Evolutionary conservation across 1,140 invertebrate species (phyloP).

Genomic region (Eurytemora carolleeae): DNA sequence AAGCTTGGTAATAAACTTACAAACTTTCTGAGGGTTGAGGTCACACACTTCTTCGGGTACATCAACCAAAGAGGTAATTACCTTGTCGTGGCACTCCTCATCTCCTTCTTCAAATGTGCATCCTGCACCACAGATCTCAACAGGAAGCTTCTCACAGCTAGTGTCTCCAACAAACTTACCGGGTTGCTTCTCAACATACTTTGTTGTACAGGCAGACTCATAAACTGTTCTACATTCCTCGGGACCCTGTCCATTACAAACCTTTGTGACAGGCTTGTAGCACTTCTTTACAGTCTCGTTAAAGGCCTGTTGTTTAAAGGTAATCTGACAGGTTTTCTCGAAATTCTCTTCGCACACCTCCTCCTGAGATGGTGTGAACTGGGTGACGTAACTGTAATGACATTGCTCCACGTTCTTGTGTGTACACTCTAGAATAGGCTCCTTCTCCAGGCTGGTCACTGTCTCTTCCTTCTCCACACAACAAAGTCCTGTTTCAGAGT

Average conservation of each 20-base stretch:
- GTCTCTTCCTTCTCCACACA: slow-evolving; percentile 14
- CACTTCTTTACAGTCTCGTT: slow-evolving; percentile 4
- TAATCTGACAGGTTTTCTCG: slow-evolving; percentile 8
- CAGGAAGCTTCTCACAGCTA: slow-evolving; percentile 11
- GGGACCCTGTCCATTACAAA: slow-evolving; percentile 7
- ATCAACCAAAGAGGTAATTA: slow-evolving; percentile 5
- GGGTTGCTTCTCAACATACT: slow-evolving; percentile 4
- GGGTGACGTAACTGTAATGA: slow-evolving; percentile 13
- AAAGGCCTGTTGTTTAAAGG: slow-evolving; percentile 11
- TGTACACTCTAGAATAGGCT: slow-evolving; percentile 13
- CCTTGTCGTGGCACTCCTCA: slow-evolving; percentile 12
- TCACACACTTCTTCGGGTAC: slow-evolving; percentile 12
- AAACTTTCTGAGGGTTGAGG: slow-evolving; percentile 12
- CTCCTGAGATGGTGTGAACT: slow-evolving; percentile 12
- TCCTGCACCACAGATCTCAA: neutral
- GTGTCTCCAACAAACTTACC: neutral
- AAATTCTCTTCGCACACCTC: slow-evolving; percentile 15
- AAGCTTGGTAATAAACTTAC: slow-evolving; percentile 10
- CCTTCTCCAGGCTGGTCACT: slow-evolving; percentile 5
- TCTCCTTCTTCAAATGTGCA: slow-evolving; percentile 2
- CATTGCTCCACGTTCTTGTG: slow-evolving; percentile 15
- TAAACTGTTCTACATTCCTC: slow-evolving; percentile 5
- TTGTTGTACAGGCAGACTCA: slow-evolving; percentile 11
- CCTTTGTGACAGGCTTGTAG: slow-evolving; percentile 4
- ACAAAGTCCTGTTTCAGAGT: slow-evolving; percentile 8